Percentiles rank a stretch among this genome's conserved stretches.
Conservation (phyloP, 2,113 vertebrate genomes). For the pig (Sus scrofa) region DNA sequence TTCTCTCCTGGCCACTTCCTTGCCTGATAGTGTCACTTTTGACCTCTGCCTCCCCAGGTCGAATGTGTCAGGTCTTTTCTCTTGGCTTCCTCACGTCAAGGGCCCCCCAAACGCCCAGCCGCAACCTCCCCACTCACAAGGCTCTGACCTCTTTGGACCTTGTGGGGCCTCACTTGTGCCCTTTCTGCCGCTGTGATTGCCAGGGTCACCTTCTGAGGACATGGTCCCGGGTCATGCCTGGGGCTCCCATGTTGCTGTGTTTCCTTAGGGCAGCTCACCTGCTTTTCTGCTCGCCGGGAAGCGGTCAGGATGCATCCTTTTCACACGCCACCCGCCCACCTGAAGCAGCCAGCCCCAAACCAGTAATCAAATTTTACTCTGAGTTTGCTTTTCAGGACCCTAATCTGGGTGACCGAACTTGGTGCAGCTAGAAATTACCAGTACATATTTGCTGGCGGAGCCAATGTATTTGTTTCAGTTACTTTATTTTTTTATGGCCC, state of each 20-base stretch:
- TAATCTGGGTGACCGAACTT: accelerated
- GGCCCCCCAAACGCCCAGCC: accelerated
- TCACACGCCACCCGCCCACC: no score
- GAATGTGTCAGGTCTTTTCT: not conserved
- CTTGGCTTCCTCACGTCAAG: not conserved
- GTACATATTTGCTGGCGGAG: accelerated
- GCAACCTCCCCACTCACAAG: accelerated
- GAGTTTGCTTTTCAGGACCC: not conserved
- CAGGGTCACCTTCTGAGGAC: not conserved
- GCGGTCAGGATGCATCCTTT: accelerated
- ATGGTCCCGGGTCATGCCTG: not conserved
- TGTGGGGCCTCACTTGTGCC: not conserved
- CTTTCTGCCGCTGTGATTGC: not conserved
- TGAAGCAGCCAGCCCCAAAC: not conserved
- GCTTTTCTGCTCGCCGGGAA: not conserved
- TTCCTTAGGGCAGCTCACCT: not conserved
- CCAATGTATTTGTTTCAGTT: accelerated
- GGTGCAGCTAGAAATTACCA: not conserved
- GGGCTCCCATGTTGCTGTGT: not conserved
- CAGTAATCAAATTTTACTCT: accelerated
- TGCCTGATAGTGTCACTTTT: not conserved
- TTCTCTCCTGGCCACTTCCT: no score
- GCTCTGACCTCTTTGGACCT: no score
- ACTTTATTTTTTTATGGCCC: not conserved
- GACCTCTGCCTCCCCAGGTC: no score